Percentiles rank a stretch among this genome's conserved stretches.
Conservation (phyloP, 2,797 vertebrate species). For the Strix occidentalis region DNA sequence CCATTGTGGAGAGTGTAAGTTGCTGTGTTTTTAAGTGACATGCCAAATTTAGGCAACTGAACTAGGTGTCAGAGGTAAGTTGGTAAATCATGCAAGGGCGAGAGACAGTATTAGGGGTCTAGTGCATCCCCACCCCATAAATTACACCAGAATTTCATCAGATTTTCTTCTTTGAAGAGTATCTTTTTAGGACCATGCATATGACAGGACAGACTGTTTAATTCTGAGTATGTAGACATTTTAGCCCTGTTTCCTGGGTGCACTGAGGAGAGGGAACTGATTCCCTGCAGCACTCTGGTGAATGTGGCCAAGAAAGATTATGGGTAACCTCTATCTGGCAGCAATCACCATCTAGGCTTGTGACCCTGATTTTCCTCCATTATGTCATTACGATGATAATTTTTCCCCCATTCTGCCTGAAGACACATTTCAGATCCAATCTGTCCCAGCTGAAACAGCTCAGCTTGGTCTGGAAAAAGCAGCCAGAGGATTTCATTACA, state of each 20-base stretch:
- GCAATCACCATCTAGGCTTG: neutral
- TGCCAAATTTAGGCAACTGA: neutral
- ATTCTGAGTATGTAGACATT: neutral
- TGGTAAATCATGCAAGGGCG: neutral
- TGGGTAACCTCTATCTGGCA: neutral
- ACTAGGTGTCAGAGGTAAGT: neutral
- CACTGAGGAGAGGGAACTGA: neutral
- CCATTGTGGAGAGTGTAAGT: too few relatives aligned
- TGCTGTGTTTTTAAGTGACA: neutral
- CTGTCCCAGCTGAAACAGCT: neutral
- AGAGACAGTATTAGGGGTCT: neutral
- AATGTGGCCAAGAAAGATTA: neutral
- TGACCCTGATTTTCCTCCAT: slow-evolving; percentile 19
- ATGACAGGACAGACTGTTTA: neutral
- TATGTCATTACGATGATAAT: neutral
- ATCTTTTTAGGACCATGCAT: neutral
- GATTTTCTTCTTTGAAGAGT: neutral
- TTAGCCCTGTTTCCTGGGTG: neutral
- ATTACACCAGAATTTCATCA: neutral
- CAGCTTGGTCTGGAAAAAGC: neutral
- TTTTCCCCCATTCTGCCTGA: slow-evolving; percentile 12
- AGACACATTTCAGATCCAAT: slow-evolving; percentile 9
- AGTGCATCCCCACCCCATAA: neutral
- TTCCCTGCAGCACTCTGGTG: neutral
- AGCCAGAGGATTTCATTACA: neutral